Conservation (phyloP, 1,140 invertebrate species). For the Drosophila sulfurigaster region DNA sequence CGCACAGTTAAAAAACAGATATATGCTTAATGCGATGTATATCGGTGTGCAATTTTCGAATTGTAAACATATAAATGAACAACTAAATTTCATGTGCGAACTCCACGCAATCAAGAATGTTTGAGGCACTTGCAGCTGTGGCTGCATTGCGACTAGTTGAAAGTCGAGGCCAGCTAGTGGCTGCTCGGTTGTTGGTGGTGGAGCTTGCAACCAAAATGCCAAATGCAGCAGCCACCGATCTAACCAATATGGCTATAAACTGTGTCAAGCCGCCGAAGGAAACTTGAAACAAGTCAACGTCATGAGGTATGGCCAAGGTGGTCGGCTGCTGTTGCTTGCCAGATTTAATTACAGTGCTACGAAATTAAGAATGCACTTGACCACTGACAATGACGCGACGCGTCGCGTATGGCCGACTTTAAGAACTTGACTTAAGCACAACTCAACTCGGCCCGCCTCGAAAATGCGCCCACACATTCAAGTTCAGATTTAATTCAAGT, state of each 20-base stretch:
- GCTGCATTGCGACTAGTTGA: constrained; percentile 45
- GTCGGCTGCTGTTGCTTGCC: constrained; percentile 56
- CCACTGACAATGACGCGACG: constrained; percentile 62
- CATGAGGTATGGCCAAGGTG: constrained; percentile 45
- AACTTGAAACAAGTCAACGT: constrained; percentile 67
- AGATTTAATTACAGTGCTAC: constrained; percentile 49
- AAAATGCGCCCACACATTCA: constrained; percentile 18
- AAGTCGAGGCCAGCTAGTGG: constrained; percentile 75
- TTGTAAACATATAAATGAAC: constrained; percentile 9
- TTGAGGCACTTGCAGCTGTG: constrained; percentile 42
- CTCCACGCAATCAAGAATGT: constrained; percentile 46
- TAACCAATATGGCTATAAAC: constrained; percentile 62
- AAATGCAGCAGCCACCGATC: constrained; percentile 63
- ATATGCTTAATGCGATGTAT: constrained; percentile 47
- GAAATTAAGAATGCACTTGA: constrained; percentile 65
- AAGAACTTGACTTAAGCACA: constrained; percentile 30
- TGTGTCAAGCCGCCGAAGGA: constrained; percentile 76
- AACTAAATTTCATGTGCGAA: constrained; percentile 49
- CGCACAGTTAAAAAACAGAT: constrained; percentile 21
- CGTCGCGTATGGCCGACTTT: constrained; percentile 18
- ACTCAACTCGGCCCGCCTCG: background rate
- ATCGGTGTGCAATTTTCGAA: constrained; percentile 53
- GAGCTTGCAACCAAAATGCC: constrained; percentile 38
- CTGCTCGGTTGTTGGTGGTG: constrained; percentile 30
- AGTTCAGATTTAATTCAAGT: constrained; percentile 50